A percentile compares a stretch with the other conserved stretches of the same genome.
These are phyloP conservation scores for Agrenia bidenticulata DNA, from an alignment of 2,888 invertebrate genomes.

Conservation along the genomic window DNA sequence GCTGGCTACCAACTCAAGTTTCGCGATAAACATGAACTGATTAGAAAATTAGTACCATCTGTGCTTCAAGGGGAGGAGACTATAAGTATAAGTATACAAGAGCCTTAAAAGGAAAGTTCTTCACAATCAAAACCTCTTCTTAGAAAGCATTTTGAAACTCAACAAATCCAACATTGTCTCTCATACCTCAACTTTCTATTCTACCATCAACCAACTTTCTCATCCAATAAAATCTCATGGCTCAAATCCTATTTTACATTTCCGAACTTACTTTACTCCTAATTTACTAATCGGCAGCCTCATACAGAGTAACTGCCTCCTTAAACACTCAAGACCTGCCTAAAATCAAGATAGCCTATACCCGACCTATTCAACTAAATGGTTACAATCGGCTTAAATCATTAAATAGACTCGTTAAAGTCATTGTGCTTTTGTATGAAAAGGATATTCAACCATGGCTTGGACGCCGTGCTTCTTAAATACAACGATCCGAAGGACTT, in stretches of 20 bases:
- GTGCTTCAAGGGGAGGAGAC: conserved; percentile 3
- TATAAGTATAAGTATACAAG: neutral
- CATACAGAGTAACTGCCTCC: no score
- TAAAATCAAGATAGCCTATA: no score
- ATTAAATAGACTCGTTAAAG: conserved; percentile 4
- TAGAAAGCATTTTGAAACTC: no score
- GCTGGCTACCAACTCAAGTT: conserved; percentile 8
- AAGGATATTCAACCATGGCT: conserved; percentile 99
- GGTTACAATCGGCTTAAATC: no score
- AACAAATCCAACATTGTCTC: no score
- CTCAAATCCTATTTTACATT: neutral
- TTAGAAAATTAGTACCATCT: conserved; percentile 40
- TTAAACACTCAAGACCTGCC: no score
- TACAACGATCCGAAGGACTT: conserved; percentile 95
- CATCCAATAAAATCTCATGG: no score
- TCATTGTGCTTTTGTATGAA: conserved; percentile 56
- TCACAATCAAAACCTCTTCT: no score
- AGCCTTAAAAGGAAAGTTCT: no score
- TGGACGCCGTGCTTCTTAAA: conserved; percentile 99
- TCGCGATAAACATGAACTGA: conserved; percentile 33
- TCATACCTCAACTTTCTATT: no score
- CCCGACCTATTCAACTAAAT: no score
- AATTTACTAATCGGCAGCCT: neutral
- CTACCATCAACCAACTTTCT: no score
- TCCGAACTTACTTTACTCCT: neutral